Conservation (phyloP, 2,888 invertebrate species). For the Timema podura region DNA sequence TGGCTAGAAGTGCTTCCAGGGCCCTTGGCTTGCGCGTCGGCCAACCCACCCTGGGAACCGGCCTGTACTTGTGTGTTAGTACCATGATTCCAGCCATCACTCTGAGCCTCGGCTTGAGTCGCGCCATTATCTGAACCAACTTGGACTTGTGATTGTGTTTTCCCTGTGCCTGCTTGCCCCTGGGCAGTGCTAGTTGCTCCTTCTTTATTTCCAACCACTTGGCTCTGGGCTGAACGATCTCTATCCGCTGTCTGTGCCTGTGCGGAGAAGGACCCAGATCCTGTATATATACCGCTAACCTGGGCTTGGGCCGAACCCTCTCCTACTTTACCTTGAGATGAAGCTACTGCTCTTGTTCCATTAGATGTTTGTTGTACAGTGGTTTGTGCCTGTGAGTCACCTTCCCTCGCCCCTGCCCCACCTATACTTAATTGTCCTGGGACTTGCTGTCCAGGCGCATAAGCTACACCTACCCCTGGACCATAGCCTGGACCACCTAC, state of each 20-base stretch:
- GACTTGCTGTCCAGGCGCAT: neutral
- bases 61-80: constrained; percentile 77
- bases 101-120: constrained; percentile 70
- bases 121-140: constrained; percentile 71
- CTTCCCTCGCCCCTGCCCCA: constrained; percentile 45
- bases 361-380: constrained; percentile 54
- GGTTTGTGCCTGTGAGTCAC: constrained; percentile 70
- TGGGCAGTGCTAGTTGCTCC: constrained; percentile 73
- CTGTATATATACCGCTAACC: constrained; percentile 74
- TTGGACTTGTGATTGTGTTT: constrained; percentile 74
- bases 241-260: constrained; percentile 75
- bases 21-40: constrained; percentile 80
- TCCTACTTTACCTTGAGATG: constrained; percentile 70
- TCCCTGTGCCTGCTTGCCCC: constrained; percentile 67
- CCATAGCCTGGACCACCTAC: constrained; percentile 22
- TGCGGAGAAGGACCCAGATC: constrained; percentile 75
- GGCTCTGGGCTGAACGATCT: constrained; percentile 64
- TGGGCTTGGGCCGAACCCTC: constrained; percentile 77
- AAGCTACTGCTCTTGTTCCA: constrained; percentile 71
- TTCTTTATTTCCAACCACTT: constrained; percentile 64
- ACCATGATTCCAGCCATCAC: constrained; percentile 69
- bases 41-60: constrained; percentile 75
- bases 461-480: constrained; percentile 17
- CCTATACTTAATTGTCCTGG: constrained; percentile 21
- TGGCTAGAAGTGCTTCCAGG: constrained; percentile 82